Conservation (phyloP, 2,113 vertebrate species). For the Sylvilagus bachmani region DNA sequence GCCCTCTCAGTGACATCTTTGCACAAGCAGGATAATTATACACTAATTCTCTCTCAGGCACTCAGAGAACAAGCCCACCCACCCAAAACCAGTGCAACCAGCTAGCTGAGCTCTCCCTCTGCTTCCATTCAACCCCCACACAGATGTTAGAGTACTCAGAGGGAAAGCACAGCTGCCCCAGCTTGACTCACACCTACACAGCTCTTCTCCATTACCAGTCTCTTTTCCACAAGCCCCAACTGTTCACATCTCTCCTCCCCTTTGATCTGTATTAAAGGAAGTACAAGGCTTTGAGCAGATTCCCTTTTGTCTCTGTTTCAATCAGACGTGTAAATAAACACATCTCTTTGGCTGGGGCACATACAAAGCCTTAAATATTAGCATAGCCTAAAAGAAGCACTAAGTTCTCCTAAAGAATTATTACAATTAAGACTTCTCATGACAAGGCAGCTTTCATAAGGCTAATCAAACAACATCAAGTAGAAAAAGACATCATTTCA, state of each 20-base stretch:
- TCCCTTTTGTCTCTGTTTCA: slow-evolving; percentile 70
- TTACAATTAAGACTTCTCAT: slow-evolving; percentile 69
- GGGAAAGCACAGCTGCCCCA: slow-evolving; percentile 57
- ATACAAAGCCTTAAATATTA: slow-evolving; percentile 67
- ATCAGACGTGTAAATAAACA: slow-evolving; percentile 74
- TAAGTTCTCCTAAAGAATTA: slow-evolving; percentile 64
- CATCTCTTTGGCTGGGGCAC: slow-evolving; percentile 62
- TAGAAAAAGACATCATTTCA: background rate
- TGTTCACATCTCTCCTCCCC: slow-evolving; percentile 58
- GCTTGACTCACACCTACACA: slow-evolving; percentile 53
- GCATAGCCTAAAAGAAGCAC: slow-evolving; percentile 49
- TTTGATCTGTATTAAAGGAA: slow-evolving; percentile 64
- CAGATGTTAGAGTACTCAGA: background rate
- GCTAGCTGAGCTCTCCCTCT: background rate
- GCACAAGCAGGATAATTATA: background rate
- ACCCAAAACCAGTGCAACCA: background rate
- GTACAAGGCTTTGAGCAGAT: slow-evolving; percentile 10
- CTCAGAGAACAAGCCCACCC: background rate
- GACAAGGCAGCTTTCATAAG: slow-evolving; percentile 61
- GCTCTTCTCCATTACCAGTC: background rate
- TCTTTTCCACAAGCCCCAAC: background rate
- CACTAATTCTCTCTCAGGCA: background rate
- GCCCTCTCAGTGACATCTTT: background rate
- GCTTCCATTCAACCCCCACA: background rate
- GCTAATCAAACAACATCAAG: slow-evolving; percentile 43